Base-by-base conservation (phyloP, 2,888 invertebrate species). In the Chydorus sphaericus region DNA sequence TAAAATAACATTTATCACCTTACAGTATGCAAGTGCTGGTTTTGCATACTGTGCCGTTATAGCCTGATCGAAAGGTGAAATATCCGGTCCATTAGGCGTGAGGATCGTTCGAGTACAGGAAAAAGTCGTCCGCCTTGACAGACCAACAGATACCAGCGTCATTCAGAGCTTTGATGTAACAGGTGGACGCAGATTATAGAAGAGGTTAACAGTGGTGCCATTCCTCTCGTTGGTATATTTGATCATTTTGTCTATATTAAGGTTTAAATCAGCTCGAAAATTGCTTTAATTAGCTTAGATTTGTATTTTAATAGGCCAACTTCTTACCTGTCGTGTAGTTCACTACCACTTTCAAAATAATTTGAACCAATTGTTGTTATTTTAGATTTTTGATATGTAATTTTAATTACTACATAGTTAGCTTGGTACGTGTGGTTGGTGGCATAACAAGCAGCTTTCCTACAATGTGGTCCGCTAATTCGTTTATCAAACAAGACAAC, bases 31-130 rank as follows among this genome's bases (percentile, higher is more conserved):
- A n/a, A n/a, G 80, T 81, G 63, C 87, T 88, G 2, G 82, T 83
- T 58, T 78, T 71, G 26, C 87, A 74, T 66, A 87, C 86, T 61
- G 79, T 85, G 58, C 78, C 80, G 65, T 90, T 90, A 2, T 84
- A 72, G 0, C 86, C 82, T 0, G 89, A 88, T 11, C 88, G 74
- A 0, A 89, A 89, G 0, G 85, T 82, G 65, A 81, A 91, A 65
- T 87, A 91, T 0, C 96, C 97, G 0, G 93, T 91, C 97, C 96
- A 98, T 66, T 82, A 96, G 0, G 87, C 76, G 63, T 90, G 83
- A 0, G 81, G 77, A 66, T 85, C 85, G 55, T 84, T 84, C 1
- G 91, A 86, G 70, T 89, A 92, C 0, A 93, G 93, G 69, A 93
- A 90, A 73, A 90, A 92, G 65, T 93, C 93, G 62, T 91, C 89